Evolutionary conservation across 1,140 invertebrate species (phyloP).

Genomic region (Saccostrea cuccullata): DNA sequence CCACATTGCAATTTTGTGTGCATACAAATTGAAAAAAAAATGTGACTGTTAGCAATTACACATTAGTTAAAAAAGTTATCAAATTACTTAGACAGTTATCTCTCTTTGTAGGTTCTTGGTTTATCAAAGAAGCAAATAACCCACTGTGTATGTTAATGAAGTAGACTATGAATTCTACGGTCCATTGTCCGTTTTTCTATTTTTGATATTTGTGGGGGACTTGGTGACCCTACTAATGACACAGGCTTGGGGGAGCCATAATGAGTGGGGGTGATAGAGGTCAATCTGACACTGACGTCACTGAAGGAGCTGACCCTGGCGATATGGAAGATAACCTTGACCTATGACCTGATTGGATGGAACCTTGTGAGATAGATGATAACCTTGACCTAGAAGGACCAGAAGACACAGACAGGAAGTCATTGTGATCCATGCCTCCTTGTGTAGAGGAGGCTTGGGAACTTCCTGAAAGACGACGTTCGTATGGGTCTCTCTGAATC

Average conservation of each 20-base stretch:
- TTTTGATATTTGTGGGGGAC: constrained; percentile 39
- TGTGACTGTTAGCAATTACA: too few species aligned
- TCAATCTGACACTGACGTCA: constrained; percentile 20
- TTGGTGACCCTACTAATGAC: not conserved
- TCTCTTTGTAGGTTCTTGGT: not conserved
- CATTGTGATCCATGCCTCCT: not conserved
- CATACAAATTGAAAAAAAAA: too few species aligned
- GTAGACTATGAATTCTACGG: constrained; percentile 53
- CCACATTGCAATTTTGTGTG: too few species aligned
- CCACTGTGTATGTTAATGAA: constrained; percentile 38
- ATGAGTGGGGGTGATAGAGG: constrained; percentile 23
- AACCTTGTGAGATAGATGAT: not conserved
- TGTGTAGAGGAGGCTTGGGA: constrained; percentile 5
- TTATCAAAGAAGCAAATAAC: too few species aligned
- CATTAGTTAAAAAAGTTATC: too few species aligned
- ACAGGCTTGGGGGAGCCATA: constrained; percentile 1
- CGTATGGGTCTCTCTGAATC: not conserved
- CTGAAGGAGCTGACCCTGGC: not conserved
- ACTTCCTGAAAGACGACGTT: not conserved
- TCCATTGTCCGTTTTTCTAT: constrained; percentile 55
- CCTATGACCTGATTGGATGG: not conserved
- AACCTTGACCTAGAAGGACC: constrained; percentile 29
- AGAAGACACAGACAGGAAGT: constrained; percentile 19
- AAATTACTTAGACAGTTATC: not conserved
- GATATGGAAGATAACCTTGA: not conserved